These are phyloP conservation scores for Sialis lutaria DNA, from an alignment of 2,888 invertebrate genomes.

Conservation along the genomic window DNA sequence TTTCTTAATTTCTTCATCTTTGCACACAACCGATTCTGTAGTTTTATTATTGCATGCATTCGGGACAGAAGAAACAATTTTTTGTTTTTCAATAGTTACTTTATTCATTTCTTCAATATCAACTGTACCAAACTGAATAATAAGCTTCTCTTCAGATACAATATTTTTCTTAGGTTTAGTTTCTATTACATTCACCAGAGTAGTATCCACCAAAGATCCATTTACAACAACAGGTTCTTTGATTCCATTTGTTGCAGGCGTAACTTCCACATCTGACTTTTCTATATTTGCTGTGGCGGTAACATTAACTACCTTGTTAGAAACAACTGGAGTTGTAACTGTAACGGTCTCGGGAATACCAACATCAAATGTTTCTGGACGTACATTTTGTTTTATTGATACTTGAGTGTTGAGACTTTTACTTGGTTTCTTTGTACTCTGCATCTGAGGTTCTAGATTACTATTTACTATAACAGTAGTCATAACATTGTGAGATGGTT, in stretches of 20 bases:
- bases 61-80: not conserved
- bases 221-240: slow-evolving; percentile 7
- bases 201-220: too few species aligned
- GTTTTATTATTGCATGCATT: too few species aligned
- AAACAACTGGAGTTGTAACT: too few species aligned
- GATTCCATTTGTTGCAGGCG: not conserved
- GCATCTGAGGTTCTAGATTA: slow-evolving; percentile 6
- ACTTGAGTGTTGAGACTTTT: slow-evolving; percentile 3
- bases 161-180: slow-evolving; percentile 3
- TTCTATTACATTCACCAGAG: not conserved
- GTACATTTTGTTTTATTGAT: slow-evolving; percentile 3
- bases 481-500: slow-evolving; percentile 1
- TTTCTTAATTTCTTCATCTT: too few species aligned
- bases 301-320: too few species aligned
- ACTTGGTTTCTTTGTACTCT: not conserved
- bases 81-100: not conserved
- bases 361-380: not conserved
- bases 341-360: too few species aligned
- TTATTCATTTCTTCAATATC: slow-evolving; percentile 3
- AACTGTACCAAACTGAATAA: not conserved
- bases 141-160: slow-evolving; percentile 1
- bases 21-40: too few species aligned
- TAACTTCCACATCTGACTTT: too few species aligned
- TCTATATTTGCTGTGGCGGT: too few species aligned
- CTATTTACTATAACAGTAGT: slow-evolving; percentile 9